A percentile compares a stretch with the other conserved stretches of the same genome.
Conservation (phyloP, 2,797 vertebrate species). For the Tragopan temminckii region DNA sequence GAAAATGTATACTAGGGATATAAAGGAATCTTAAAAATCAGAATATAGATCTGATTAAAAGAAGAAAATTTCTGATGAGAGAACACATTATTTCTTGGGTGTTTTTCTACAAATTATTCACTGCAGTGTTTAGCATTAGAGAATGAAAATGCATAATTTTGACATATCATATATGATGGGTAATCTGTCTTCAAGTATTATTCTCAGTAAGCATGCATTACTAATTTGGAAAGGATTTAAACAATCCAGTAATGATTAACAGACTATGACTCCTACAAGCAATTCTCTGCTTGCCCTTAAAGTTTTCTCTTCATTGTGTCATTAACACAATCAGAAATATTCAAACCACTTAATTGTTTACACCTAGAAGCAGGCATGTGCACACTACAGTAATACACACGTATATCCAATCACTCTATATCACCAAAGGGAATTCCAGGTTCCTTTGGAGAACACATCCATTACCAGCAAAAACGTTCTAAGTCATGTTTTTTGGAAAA, state of each 20-base stretch:
- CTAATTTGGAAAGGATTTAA: background rate
- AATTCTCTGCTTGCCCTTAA: background rate
- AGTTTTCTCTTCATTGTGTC: background rate
- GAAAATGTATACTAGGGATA: background rate
- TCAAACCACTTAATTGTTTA: background rate
- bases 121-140: background rate
- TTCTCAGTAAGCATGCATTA: background rate
- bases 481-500: background rate
- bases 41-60: background rate
- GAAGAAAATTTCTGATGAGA: background rate
- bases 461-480: background rate
- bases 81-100: background rate
- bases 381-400: background rate
- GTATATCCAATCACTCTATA: background rate
- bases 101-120: background rate
- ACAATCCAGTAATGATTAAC: background rate
- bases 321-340: background rate
- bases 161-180: accelerated
- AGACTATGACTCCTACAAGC: background rate
- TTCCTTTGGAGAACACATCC: background rate
- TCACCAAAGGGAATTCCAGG: background rate
- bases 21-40: background rate
- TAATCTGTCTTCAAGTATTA: background rate
- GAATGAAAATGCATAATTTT: background rate
- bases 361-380: background rate